Evolutionary conservation across 2,888 invertebrate genomes (phyloP).

Genomic region (Orchestes rusci): DNA sequence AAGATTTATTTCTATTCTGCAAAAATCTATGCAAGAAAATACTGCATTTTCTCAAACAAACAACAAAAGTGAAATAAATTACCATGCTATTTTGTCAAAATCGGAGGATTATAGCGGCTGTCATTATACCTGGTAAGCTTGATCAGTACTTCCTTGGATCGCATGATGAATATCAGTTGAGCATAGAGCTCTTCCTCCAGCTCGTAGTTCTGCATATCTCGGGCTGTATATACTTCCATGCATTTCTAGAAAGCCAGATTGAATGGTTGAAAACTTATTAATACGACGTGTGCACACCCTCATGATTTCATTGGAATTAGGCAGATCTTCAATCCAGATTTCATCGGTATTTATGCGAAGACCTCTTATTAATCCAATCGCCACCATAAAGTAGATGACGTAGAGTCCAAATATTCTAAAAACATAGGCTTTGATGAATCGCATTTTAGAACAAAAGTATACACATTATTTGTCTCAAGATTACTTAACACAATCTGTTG

Average conservation of each 20-base stretch:
- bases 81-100: too few relatives aligned
- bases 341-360: constrained; percentile 9
- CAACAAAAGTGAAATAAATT: too few relatives aligned
- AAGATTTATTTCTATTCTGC: too few relatives aligned
- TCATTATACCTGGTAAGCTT: constrained; percentile 14
- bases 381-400: constrained; percentile 21
- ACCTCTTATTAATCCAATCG: constrained; percentile 14
- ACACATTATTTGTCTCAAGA: too few relatives aligned
- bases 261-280: constrained; percentile 1
- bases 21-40: too few relatives aligned
- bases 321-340: constrained; percentile 22
- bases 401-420: constrained; percentile 22
- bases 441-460: neutral
- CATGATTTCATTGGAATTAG: constrained; percentile 8
- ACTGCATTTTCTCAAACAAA: too few relatives aligned
- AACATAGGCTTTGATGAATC: constrained; percentile 2
- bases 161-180: constrained; percentile 21
- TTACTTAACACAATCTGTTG: too few relatives aligned
- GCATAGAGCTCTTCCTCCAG: constrained; percentile 21
- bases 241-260: constrained; percentile 16
- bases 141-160: constrained; percentile 19
- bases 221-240: constrained; percentile 20
- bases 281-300: too few relatives aligned
- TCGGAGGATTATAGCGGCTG: constrained; percentile 7
- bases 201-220: constrained; percentile 23